These are phyloP conservation scores for Sternotherus odoratus DNA, from an alignment of 2,797 vertebrate genomes.

Conservation along the genomic window DNA sequence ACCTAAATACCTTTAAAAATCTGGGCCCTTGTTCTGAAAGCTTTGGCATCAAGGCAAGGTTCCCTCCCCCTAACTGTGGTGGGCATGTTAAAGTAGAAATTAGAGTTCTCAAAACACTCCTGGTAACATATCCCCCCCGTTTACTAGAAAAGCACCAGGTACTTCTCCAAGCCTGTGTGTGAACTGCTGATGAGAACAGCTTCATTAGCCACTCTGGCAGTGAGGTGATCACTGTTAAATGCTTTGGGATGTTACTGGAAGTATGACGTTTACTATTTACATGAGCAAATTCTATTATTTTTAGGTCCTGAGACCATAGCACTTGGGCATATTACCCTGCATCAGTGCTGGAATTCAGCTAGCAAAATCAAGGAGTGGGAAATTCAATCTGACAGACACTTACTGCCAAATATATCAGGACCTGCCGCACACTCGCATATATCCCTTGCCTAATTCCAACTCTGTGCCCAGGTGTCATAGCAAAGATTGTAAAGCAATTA, in stretches of 20 bases:
- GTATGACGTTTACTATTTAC: neutral
- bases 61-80: neutral
- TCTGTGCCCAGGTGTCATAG: neutral
- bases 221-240: neutral
- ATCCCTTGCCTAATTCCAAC: accelerated
- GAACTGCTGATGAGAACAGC: neutral
- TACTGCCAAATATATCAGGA: neutral
- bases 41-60: neutral
- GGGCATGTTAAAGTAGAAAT: neutral
- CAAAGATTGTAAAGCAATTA: neutral
- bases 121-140: neutral
- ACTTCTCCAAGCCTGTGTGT: neutral
- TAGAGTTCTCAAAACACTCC: neutral
- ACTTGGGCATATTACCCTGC: accelerated
- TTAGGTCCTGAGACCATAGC: neutral
- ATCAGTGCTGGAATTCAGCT: neutral
- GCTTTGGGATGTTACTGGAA: neutral
- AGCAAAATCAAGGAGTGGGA: neutral
- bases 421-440: accelerated
- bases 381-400: accelerated
- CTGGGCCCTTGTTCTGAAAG: neutral
- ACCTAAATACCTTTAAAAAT: neutral
- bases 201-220: neutral
- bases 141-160: neutral
- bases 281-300: accelerated